phyloP scores from a whole-genome alignment of 2,888 invertebrate species.

The Xanthia togata region DNA sequence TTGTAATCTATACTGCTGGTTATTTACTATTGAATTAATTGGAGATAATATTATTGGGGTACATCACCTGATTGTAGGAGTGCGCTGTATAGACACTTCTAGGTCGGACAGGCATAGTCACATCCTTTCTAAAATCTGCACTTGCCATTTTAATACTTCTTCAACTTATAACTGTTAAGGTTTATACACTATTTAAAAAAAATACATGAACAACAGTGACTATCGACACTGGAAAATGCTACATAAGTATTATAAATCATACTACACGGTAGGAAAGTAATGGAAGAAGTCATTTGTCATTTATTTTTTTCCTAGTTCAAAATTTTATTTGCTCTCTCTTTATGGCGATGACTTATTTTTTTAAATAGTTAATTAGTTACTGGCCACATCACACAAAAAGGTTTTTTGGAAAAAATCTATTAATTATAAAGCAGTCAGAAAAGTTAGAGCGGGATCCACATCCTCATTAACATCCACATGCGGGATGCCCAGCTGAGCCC shows the following conservation, averaged over 20 bases:
- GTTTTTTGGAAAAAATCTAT: background rate
- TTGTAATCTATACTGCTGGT: background rate
- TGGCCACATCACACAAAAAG: slow-evolving; percentile 46
- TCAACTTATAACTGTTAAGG: slow-evolving; percentile 81
- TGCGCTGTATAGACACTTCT: slow-evolving; percentile 93
- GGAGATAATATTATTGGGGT: background rate
- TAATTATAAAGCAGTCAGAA: too few relatives aligned
- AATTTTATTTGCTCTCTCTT: slow-evolving; percentile 71
- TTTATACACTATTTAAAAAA: slow-evolving; percentile 84
- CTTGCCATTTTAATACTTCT: slow-evolving; percentile 87
- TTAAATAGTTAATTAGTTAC: slow-evolving; percentile 31
- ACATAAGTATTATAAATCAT: slow-evolving; percentile 84
- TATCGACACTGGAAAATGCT: slow-evolving; percentile 83
- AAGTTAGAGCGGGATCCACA: too few relatives aligned
- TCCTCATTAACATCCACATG: too few relatives aligned
- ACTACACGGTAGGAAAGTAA: slow-evolving; percentile 76
- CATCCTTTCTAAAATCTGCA: slow-evolving; percentile 88
- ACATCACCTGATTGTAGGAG: slow-evolving; percentile 90
- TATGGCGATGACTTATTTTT: slow-evolving; percentile 57
- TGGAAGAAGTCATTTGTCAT: slow-evolving; percentile 81
- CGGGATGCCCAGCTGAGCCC: too few relatives aligned
- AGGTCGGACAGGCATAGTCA: slow-evolving; percentile 90
- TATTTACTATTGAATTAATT: background rate
- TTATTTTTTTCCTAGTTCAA: slow-evolving; percentile 79
- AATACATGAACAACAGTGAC: slow-evolving; percentile 85